Conservation (phyloP, 2,797 vertebrate genomes). For the Adrianichthys oophorus region DNA sequence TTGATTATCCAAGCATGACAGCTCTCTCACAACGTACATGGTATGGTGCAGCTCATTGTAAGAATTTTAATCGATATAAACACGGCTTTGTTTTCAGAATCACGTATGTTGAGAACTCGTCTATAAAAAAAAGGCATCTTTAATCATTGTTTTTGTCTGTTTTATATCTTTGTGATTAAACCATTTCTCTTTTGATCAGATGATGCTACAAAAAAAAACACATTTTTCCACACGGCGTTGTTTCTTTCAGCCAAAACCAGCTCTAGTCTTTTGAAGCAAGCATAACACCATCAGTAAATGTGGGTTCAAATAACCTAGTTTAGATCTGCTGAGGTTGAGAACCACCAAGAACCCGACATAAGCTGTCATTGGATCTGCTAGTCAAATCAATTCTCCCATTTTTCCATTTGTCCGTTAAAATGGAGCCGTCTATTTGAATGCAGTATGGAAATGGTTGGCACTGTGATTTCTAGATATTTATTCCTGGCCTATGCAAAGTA, state of each 20-base stretch:
- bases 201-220: not conserved
- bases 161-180: slow-evolving; percentile 7
- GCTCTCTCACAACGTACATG: slow-evolving; percentile 35
- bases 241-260: not conserved
- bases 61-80: slow-evolving; percentile 34
- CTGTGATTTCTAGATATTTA: slow-evolving; percentile 40
- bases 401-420: slow-evolving; percentile 4
- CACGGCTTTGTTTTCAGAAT: slow-evolving; percentile 20
- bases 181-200: slow-evolving; percentile 7
- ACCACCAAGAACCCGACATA: slow-evolving; percentile 9
- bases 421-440: not conserved
- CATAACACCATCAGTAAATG: not conserved
- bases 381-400: slow-evolving; percentile 1
- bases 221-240: not conserved
- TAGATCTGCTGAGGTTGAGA: slow-evolving; percentile 10
- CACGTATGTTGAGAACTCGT: slow-evolving; percentile 1
- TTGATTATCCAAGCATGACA: slow-evolving; percentile 42
- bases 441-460: slow-evolving; percentile 15
- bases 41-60: slow-evolving; percentile 30
- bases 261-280: slow-evolving; percentile 12
- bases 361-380: not conserved
- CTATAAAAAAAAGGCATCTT: not conserved
- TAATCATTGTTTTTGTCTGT: slow-evolving; percentile 1
- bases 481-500: slow-evolving; percentile 42
- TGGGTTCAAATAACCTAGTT: slow-evolving; percentile 2